Conservation (phyloP, 2,888 invertebrate species). For the Amiota communis region DNA sequence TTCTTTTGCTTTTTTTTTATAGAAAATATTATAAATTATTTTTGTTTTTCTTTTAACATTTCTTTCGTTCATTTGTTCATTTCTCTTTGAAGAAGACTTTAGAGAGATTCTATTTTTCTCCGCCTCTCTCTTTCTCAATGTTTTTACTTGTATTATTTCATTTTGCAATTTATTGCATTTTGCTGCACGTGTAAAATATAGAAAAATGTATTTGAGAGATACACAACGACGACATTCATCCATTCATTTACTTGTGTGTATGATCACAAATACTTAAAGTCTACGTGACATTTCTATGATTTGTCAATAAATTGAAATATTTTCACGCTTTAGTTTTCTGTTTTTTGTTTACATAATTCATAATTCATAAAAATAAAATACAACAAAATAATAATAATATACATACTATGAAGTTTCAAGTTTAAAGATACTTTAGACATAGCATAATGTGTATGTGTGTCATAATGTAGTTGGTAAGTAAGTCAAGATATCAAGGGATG, state of each 20-base stretch:
- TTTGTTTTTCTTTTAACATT: too few species aligned
- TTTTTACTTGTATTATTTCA: neutral
- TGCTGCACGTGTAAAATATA: conserved; percentile 19
- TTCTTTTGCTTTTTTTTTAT: too few species aligned
- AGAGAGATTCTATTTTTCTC: too few species aligned
- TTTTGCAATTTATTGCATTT: conserved; percentile 24
- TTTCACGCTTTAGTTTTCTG: conserved; percentile 17
- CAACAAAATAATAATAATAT: too few species aligned
- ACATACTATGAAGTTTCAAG: too few species aligned
- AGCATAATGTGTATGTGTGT: too few species aligned
- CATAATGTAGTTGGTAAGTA: neutral
- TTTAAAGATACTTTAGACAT: neutral
- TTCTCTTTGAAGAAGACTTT: too few species aligned
- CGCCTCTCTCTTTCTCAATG: neutral
- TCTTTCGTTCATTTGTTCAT: too few species aligned
- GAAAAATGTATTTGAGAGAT: conserved; percentile 14
- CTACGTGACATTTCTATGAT: conserved; percentile 57
- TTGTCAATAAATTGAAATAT: conserved; percentile 25
- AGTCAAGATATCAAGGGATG: neutral
- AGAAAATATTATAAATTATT: too few species aligned
- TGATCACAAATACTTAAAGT: conserved; percentile 37
- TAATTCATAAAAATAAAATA: neutral
- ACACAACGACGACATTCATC: neutral
- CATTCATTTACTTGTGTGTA: conserved; percentile 29
- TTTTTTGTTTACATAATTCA: conserved; percentile 2